Percentiles rank a stretch among this genome's conserved stretches.
These are phyloP conservation scores for Phorcus lineatus DNA, from an alignment of 2,888 invertebrate species.

Conservation along the genomic window DNA sequence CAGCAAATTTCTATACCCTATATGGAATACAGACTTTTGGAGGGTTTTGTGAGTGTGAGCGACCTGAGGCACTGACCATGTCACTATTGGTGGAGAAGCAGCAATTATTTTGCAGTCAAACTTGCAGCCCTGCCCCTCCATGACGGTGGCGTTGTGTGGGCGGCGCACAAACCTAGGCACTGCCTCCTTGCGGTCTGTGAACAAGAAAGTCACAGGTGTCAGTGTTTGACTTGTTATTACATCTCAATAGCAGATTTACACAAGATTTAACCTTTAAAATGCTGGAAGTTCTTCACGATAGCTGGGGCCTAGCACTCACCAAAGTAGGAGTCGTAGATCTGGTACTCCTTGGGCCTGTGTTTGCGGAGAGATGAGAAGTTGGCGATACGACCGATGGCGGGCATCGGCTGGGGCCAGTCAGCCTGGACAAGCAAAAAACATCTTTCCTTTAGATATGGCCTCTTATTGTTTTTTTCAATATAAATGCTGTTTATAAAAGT, in stretches of 20 bases:
- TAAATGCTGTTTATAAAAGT: no score
- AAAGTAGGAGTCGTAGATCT: constrained; percentile 95
- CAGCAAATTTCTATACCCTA: no score
- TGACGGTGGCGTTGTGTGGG: constrained; percentile 95
- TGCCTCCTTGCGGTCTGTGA: constrained; percentile 93
- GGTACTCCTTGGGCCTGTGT: constrained; percentile 95
- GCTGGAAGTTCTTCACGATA: no score
- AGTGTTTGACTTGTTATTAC: neutral
- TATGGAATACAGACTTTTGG: no score
- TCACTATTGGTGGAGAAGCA: constrained; percentile 94
- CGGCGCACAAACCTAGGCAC: constrained; percentile 98
- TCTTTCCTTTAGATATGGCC: neutral
- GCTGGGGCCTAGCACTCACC: constrained; percentile 80
- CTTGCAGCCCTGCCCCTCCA: constrained; percentile 97
- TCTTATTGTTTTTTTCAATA: no score
- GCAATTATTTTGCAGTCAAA: constrained; percentile 96
- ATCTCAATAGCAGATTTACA: neutral
- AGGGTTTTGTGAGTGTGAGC: no score
- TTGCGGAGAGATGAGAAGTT: constrained; percentile 98
- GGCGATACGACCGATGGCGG: constrained; percentile 96
- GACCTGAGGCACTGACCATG: constrained; percentile 81
- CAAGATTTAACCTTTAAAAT: neutral
- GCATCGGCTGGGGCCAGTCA: constrained; percentile 81
- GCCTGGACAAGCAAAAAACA: constrained; percentile 65
- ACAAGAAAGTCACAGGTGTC: neutral